Evolutionary conservation across 2,797 vertebrate species (phyloP).

Genomic region (Coendou prehensilis): DNA sequence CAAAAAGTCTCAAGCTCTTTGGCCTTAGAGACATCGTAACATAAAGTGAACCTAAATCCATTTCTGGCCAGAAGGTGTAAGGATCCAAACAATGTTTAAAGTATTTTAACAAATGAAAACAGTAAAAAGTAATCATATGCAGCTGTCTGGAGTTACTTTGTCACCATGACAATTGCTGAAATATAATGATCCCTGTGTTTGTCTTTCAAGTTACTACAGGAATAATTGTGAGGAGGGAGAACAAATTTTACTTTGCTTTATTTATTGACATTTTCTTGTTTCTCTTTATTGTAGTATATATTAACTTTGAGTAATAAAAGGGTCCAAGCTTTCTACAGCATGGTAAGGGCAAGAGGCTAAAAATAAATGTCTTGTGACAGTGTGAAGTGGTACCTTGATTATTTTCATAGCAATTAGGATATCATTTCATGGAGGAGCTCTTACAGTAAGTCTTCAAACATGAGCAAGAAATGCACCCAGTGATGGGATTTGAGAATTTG

Average conservation of each 20-base stretch:
- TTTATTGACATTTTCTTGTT: slow-evolving; percentile 66
- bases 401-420: slow-evolving; percentile 85
- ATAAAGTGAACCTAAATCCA: slow-evolving; percentile 65
- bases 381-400: slow-evolving; percentile 86
- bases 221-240: slow-evolving; percentile 53
- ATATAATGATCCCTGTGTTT: slow-evolving; percentile 50
- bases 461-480: slow-evolving; percentile 64
- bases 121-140: slow-evolving; percentile 50
- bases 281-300: slow-evolving; percentile 55
- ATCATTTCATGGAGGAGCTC: slow-evolving; percentile 79
- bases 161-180: slow-evolving; percentile 65
- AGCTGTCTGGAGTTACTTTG: slow-evolving; percentile 46
- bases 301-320: slow-evolving; percentile 68
- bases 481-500: slow-evolving; percentile 73
- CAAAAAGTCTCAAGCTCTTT: slow-evolving; percentile 32
- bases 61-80: slow-evolving; percentile 69
- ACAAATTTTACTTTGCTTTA: slow-evolving; percentile 54
- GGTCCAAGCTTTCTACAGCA: slow-evolving; percentile 52
- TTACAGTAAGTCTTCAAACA: slow-evolving; percentile 71
- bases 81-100: slow-evolving; percentile 46
- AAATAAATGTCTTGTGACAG: slow-evolving; percentile 81
- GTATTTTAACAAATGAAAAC: slow-evolving; percentile 74
- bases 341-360: slow-evolving; percentile 82
- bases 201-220: slow-evolving; percentile 33
- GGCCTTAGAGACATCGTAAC: slow-evolving; percentile 58